Percentiles rank a stretch among this genome's conserved stretches.
These are phyloP conservation scores for Dipus sagitta DNA, from an alignment of 2,797 vertebrate species.

Conservation along the genomic window DNA sequence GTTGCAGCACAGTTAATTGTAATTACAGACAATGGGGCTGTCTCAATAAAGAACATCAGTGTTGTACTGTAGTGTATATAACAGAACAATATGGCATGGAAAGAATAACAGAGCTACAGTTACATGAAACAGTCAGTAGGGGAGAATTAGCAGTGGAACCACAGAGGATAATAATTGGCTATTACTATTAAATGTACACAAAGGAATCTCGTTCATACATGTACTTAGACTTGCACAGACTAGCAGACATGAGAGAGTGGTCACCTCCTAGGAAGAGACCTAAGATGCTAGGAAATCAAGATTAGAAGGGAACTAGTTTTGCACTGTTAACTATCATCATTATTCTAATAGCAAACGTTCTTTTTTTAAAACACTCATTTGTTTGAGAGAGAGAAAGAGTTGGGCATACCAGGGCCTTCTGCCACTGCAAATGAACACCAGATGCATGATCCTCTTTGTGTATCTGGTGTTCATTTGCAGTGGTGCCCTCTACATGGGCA, in stretches of 20 bases:
- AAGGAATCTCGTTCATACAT: background rate
- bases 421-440: too few species aligned
- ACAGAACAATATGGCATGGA: background rate
- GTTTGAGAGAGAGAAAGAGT: too few species aligned
- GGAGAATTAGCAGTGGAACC: background rate
- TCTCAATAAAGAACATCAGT: background rate
- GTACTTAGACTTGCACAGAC: background rate
- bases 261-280: background rate
- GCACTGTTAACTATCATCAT: background rate
- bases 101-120: background rate
- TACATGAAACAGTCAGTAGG: background rate
- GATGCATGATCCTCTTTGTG: too few species aligned
- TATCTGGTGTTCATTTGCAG: too few species aligned
- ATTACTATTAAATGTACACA: background rate
- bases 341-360: background rate
- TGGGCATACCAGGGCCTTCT: too few species aligned
- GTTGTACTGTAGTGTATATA: background rate
- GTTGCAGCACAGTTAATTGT: background rate
- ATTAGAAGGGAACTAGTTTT: background rate
- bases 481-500: too few species aligned
- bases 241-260: background rate
- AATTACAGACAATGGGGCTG: background rate
- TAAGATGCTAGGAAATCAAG: background rate
- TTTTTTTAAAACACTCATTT: background rate
- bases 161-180: background rate